Percentiles rank a stretch among this genome's conserved stretches.
These are phyloP conservation scores for Upupa epops DNA, from an alignment of 2,113 vertebrate species.

Conservation along the genomic window DNA sequence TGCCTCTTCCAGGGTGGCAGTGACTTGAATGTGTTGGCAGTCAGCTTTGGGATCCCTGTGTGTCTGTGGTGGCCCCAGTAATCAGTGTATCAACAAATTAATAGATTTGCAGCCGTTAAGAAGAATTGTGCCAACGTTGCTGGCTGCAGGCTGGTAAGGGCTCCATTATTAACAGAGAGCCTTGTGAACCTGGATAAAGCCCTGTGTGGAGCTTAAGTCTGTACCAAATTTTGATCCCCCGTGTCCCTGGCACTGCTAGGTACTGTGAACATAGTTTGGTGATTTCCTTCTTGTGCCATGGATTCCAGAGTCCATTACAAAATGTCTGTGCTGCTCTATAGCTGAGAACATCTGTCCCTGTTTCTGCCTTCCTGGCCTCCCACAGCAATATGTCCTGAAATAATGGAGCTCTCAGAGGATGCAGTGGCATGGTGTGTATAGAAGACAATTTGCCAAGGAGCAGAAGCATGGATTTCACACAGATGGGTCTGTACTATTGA, in stretches of 20 bases:
- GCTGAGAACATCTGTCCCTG: not conserved
- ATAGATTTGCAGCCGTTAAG: not conserved
- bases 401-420: not conserved
- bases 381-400: not conserved
- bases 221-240: not conserved
- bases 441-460: not conserved
- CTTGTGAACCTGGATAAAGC: not conserved
- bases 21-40: not conserved
- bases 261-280: not conserved
- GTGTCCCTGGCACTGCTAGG: not conserved
- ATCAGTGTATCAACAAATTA: not conserved
- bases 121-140: not conserved
- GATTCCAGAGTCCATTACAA: not conserved
- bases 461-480: not conserved
- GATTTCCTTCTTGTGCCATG: not conserved
- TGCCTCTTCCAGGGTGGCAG: not conserved
- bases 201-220: not conserved
- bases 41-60: not conserved
- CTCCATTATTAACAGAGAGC: not conserved
- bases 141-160: not conserved
- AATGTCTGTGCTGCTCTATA: not conserved
- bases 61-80: not conserved
- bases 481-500: not conserved
- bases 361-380: not conserved
- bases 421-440: accelerated